Base-by-base conservation (phyloP, 53 echinoderm and acorn worm genomes). In the Hippasteria phrygiana region DNA sequence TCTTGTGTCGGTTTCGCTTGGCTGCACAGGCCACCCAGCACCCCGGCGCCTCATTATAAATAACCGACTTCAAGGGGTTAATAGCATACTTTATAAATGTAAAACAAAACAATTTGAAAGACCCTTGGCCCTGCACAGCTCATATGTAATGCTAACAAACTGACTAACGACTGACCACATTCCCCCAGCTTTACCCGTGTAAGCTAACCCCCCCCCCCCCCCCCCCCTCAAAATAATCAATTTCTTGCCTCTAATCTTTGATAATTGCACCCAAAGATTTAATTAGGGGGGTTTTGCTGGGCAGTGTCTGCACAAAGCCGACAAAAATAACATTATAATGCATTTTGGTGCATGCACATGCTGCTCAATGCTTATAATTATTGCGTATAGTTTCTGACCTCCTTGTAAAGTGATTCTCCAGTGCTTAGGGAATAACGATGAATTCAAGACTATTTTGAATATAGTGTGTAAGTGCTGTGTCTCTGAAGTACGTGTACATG, bases 191-290 rank as follows among this genome's bases (percentile, higher is more conserved):
- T 50, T 76, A 50, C 50, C 76, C 51, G 76, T 76, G 76, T 16
- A 76, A 76, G 50, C 50, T 35, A 35, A 33, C 69, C 69, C 1
- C 17, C 41, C 41, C 18, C 40, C 69, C 69, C 69, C 1, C 17
- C 69, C 69, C 69, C 1, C 17, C 41, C 41, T 18, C 40, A 72
- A 72, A 43, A 64, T 64, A 81, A 81, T 81, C 81, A 81, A 81
- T 81, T 72, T 65, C 65, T 36, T 31, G 43, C 65, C 65, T 17
- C 65, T 64, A 81, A 81, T 81, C 81, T 40, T 20, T 35, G 81
- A 65, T 81, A 81, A 81, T 81, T 81, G 81, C 81, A 16, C 41
- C 65, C 36, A 81, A 81, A 81, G 81, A 81, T 81, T 81, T 81
- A 81, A 81, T 81, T 81, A 81, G 81, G 81, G 28, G 22, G 43